A percentile compares a stretch with the other conserved stretches of the same genome.
These are phyloP conservation scores for Dreissena rostriformis DNA, from an alignment of 1,140 invertebrate genomes.

Conservation along the genomic window DNA sequence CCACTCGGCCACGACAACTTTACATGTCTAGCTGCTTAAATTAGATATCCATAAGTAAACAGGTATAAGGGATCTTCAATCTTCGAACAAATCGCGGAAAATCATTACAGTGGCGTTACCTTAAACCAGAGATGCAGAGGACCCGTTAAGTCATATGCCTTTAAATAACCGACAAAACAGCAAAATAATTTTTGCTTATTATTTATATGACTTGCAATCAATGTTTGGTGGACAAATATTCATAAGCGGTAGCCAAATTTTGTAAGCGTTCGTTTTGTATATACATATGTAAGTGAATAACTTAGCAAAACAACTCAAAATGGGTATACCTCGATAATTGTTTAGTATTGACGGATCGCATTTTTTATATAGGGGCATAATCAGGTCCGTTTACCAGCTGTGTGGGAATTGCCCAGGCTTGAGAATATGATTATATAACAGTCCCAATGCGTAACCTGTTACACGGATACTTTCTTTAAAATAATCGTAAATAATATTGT, in stretches of 20 bases:
- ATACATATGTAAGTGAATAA: not conserved
- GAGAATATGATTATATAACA: conserved; percentile 18
- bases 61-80: too few relatives aligned
- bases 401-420: too few relatives aligned
- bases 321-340: conserved; percentile 13
- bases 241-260: not conserved
- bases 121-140: too few relatives aligned
- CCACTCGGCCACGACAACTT: too few relatives aligned
- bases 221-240: not conserved
- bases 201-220: not conserved
- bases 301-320: conserved; percentile 23
- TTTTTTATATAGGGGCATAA: conserved; percentile 10
- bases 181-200: not conserved
- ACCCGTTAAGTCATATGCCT: too few relatives aligned
- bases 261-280: not conserved
- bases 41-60: too few relatives aligned
- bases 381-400: not conserved
- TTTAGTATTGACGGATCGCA: not conserved
- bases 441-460: not conserved
- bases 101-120: too few relatives aligned
- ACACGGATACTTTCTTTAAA: not conserved
- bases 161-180: too few relatives aligned
- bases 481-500: conserved; percentile 2
- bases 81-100: too few relatives aligned
- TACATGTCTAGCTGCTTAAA: too few relatives aligned